Percentiles rank a stretch among this genome's conserved stretches.
phyloP scores from a whole-genome alignment of 2,888 invertebrate species.

The Ichneumoninae sp. region DNA sequence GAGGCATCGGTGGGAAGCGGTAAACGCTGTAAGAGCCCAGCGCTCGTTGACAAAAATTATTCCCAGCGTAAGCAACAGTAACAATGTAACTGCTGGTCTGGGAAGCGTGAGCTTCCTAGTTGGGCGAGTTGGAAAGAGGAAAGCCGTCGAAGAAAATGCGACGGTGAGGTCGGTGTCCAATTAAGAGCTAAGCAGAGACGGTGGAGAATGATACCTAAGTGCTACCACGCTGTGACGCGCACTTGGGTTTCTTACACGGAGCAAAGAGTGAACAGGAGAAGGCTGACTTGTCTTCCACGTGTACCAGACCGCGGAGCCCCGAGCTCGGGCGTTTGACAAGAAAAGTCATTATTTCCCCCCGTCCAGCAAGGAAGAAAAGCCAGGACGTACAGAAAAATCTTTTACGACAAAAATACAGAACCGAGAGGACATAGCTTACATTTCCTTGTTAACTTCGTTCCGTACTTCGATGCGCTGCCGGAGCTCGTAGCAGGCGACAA shows the following conservation, averaged over 20 bases:
- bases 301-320: conserved; percentile 10
- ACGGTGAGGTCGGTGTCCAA: conserved; percentile 33
- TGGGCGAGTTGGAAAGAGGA: neutral
- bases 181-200: conserved; percentile 5
- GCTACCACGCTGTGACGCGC: conserved; percentile 8
- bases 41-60: conserved; percentile 15
- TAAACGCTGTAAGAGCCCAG: conserved; percentile 11
- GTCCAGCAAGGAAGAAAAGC: neutral
- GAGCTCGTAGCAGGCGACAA: conserved; percentile 18
- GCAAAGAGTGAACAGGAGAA: conserved; percentile 11
- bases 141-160: neutral
- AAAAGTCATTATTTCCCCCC: neutral
- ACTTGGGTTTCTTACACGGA: conserved; percentile 10
- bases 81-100: conserved; percentile 1
- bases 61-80: neutral
- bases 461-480: conserved; percentile 2
- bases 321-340: neutral
- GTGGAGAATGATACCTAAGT: conserved; percentile 26
- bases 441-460: conserved; percentile 27
- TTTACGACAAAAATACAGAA: conserved; percentile 15
- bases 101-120: neutral
- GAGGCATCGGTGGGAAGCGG: neutral
- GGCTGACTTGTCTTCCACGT: conserved; percentile 14
- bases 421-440: neutral
- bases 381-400: conserved; percentile 17